phyloP scores from a whole-genome alignment of 2,113 vertebrate species.

The Gobiocypris rarus region DNA sequence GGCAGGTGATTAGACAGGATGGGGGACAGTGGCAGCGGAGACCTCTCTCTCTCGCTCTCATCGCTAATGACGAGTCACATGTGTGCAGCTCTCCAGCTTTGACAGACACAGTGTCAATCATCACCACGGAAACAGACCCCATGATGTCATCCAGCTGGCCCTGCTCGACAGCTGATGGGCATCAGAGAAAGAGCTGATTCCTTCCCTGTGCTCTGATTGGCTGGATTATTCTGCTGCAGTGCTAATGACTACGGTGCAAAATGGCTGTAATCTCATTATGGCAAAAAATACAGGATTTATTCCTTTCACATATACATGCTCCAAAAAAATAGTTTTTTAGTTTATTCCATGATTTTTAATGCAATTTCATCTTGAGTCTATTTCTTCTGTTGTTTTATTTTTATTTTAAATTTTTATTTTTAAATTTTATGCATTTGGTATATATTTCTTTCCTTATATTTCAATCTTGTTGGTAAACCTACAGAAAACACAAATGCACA shows the following conservation, averaged over 20 bases:
- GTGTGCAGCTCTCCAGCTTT: conserved; percentile 65
- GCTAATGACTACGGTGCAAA: conserved; percentile 64
- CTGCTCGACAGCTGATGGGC: conserved; percentile 66
- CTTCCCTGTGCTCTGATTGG: conserved; percentile 59
- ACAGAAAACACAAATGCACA: conserved; percentile 11
- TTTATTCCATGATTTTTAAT: conserved; percentile 52
- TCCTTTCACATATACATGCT: conserved; percentile 56
- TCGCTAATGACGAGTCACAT: conserved; percentile 70
- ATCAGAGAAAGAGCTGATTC: conserved; percentile 57
- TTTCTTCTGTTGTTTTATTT: neutral
- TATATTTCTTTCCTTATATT: neutral
- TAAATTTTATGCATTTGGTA: neutral
- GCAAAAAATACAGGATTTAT: conserved; percentile 55
- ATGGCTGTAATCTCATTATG: conserved; percentile 62
- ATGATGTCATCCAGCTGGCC: conserved; percentile 71
- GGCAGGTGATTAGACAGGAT: conserved; percentile 63
- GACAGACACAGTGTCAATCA: conserved; percentile 72
- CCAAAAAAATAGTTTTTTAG: neutral
- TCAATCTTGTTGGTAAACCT: neutral
- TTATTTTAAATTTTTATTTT: too few species aligned
- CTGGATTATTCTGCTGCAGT: conserved; percentile 63
- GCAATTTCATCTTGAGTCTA: conserved; percentile 28
- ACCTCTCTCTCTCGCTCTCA: conserved; percentile 60
- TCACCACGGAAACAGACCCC: conserved; percentile 68
- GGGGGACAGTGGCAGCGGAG: conserved; percentile 54